Evolutionary conservation across 2,797 vertebrate genomes (phyloP).

Genomic region (Acrossocheilus wenchowensis): DNA sequence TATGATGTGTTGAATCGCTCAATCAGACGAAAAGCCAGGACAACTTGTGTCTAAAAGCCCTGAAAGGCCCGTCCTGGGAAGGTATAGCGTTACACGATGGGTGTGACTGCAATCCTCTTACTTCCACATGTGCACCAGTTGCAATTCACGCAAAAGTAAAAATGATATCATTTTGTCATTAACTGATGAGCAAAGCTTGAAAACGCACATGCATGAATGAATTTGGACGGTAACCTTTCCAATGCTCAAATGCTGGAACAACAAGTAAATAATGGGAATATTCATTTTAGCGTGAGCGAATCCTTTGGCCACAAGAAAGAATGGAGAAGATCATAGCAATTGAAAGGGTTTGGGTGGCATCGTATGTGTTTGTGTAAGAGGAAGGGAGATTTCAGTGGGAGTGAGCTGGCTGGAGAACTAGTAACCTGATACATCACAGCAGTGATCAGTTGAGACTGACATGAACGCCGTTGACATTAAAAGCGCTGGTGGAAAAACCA

Average conservation of each 20-base stretch:
- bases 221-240: background rate
- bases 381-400: slow-evolving; percentile 12
- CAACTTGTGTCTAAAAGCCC: slow-evolving; percentile 70
- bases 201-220: background rate
- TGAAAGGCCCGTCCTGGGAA: slow-evolving; percentile 71
- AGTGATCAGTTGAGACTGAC: slow-evolving; percentile 7
- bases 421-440: slow-evolving; percentile 1
- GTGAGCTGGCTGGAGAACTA: background rate
- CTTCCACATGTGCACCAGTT: background rate
- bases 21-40: slow-evolving; percentile 73
- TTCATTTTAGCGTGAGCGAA: background rate
- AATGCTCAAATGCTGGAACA: background rate
- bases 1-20: slow-evolving; percentile 84
- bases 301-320: background rate
- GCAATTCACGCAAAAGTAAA: background rate
- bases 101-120: slow-evolving; percentile 35
- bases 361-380: slow-evolving; percentile 15
- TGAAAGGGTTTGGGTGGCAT: slow-evolving; percentile 27
- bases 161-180: background rate
- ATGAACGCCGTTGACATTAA: slow-evolving; percentile 5
- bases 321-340: background rate
- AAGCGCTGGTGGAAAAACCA: background rate
- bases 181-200: background rate
- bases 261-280: background rate
- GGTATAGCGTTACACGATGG: slow-evolving; percentile 56